Conservation (phyloP, 2,888 invertebrate species). For the Drosophila meridiana region DNA sequence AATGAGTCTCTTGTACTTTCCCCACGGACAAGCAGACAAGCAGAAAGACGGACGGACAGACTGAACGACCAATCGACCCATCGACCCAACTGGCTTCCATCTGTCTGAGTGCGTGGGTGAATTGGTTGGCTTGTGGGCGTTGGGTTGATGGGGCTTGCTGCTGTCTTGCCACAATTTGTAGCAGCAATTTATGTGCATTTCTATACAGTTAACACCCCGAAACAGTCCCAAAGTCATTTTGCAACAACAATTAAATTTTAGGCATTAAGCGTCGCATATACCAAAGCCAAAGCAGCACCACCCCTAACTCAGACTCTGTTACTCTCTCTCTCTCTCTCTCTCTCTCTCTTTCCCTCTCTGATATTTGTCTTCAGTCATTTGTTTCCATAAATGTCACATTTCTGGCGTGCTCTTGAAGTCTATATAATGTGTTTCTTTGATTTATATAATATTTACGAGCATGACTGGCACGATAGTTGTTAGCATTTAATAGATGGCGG, state of each 20-base stretch:
- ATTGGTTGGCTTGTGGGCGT: conserved; percentile 29
- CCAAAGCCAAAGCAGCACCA: not conserved
- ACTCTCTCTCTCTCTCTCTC: not conserved
- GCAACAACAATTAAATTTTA: conserved; percentile 68
- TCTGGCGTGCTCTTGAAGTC: conserved; percentile 49
- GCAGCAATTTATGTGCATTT: conserved; percentile 70
- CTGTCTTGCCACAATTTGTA: conserved; percentile 31
- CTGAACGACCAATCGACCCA: conserved; percentile 17
- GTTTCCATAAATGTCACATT: conserved; percentile 72
- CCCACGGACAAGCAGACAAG: conserved; percentile 5
- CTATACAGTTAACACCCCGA: conserved; percentile 58
- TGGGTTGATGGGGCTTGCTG: conserved; percentile 19
- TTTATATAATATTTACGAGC: conserved; percentile 64
- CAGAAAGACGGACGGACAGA: not conserved
- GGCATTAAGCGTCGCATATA: conserved; percentile 16
- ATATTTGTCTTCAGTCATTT: conserved; percentile 54
- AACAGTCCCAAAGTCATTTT: conserved; percentile 62
- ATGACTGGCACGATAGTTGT: conserved; percentile 41
- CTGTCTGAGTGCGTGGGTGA: conserved; percentile 38
- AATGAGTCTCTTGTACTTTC: conserved; percentile 52
- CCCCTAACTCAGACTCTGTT: not conserved
- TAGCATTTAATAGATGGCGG: conserved; percentile 25
- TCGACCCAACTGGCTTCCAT: conserved; percentile 39
- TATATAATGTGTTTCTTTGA: conserved; percentile 61
- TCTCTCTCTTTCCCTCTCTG: not conserved